Evolutionary conservation across 2,888 invertebrate genomes (phyloP).

Genomic region (Laspeyria flexula): DNA sequence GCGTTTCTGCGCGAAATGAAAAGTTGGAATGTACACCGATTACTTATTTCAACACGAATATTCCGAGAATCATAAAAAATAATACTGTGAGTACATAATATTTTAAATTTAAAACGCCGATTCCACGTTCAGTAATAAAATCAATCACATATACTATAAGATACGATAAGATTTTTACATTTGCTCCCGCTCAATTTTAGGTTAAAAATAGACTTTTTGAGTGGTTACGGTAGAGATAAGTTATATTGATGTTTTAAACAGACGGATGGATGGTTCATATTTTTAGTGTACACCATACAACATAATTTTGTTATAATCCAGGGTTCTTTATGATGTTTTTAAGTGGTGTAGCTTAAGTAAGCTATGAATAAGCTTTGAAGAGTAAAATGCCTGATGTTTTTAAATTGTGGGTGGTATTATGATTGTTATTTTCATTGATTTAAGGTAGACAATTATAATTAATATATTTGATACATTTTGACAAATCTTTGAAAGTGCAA

Average conservation of each 20-base stretch:
- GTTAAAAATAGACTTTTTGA: constrained; percentile 84
- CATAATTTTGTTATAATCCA: constrained; percentile 60
- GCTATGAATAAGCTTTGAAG: constrained; percentile 1
- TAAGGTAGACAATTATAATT: too few relatives aligned
- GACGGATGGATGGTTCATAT: constrained; percentile 68
- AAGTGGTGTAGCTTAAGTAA: constrained; percentile 20
- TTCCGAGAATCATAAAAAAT: constrained; percentile 53
- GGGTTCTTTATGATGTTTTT: constrained; percentile 41
- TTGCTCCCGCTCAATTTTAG: constrained; percentile 67
- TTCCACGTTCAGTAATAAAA: constrained; percentile 75
- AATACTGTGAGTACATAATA: constrained; percentile 53
- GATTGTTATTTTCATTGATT: background rate
- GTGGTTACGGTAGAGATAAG: constrained; percentile 76
- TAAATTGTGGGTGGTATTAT: background rate
- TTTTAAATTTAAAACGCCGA: constrained; percentile 73
- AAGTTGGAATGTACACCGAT: background rate
- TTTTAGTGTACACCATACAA: constrained; percentile 53
- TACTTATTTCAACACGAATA: constrained; percentile 33
- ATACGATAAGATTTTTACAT: constrained; percentile 78
- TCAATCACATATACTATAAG: constrained; percentile 83
- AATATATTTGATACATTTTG: too few relatives aligned
- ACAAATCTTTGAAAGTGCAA: too few relatives aligned
- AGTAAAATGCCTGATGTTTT: background rate
- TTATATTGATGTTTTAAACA: constrained; percentile 76
- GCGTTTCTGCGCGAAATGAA: background rate